Base-by-base conservation (phyloP, 2,888 invertebrate genomes). In the Blastobasis lacticolella region DNA sequence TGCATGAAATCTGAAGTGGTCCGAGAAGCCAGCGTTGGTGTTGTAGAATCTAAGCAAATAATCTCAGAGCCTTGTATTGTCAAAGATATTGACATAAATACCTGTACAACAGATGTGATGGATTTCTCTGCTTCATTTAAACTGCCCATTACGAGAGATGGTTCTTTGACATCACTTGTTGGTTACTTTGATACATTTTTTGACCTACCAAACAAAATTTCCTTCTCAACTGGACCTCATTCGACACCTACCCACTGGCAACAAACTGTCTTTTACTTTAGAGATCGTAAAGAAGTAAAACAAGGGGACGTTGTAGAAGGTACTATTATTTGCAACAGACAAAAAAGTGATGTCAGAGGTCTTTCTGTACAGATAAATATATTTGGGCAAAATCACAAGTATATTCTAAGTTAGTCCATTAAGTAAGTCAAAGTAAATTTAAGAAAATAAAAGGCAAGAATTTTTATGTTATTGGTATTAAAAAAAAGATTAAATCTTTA, bases 131-230 rank as follows among this genome's bases (percentile, higher is more conserved):
- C 93, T 6, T 79, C 91, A 8, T 96, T 97, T 72, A 86, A 88
- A 57, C 78, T 97, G 38, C 88, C 79, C 40, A 91, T 93, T 38
- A 85, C 78, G 0, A 90, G 90, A 64, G 91, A 92, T 64, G 94
- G 94, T 10, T 77, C 83, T 38, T 70, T 98, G 41, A 95, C 95
- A 2, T 94, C 95, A 3, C 85, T 98, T 57, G 94, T 94, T 52
- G 97, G 97, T 6, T 98, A 95, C 82, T 98, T 98, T 86, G 97
- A 97, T 80, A 94, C 94, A 37, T 93, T 92, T 71, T 97, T 97
- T 79, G 93, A 94, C 67, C 79, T 94, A 51, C 90, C 91, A 1
- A 89, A 91, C 60, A 80, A 89, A 9, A 89, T 95, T 5, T 80
- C 88, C 4, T 92, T 97, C 65, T 93, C 94, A 49, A 97, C 97